Evolutionary conservation across 2,113 vertebrate species (phyloP).

Genomic region (Coracopsis vasa): DNA sequence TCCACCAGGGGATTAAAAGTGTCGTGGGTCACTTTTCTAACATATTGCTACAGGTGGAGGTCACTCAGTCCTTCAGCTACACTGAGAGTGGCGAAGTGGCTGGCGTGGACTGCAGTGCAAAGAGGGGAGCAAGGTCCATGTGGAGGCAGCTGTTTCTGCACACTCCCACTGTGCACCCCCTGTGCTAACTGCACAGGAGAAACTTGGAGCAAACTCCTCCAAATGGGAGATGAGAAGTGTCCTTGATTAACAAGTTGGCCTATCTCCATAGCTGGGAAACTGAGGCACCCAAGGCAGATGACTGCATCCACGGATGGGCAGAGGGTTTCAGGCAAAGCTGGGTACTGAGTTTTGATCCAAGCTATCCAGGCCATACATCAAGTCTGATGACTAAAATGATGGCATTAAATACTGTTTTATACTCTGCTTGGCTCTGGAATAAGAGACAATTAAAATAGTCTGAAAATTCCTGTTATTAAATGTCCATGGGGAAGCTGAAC

Average conservation of each 20-base stretch:
- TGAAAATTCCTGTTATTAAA: not conserved
- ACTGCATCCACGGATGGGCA: not conserved
- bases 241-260: not conserved
- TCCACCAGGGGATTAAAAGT: not conserved
- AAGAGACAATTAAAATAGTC: not conserved
- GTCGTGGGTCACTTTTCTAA: not conserved
- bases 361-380: not conserved
- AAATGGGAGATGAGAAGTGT: not conserved
- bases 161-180: not conserved
- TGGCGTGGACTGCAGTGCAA: not conserved
- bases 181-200: not conserved
- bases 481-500: not conserved
- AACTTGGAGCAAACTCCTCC: not conserved
- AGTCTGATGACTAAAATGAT: slow-evolving; percentile 13
- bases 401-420: not conserved
- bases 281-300: slow-evolving; percentile 7
- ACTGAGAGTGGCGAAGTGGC: not conserved
- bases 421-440: not conserved
- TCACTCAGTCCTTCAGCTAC: not conserved
- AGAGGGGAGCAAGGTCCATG: not conserved
- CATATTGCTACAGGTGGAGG: not conserved
- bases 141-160: not conserved
- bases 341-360: not conserved
- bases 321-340: not conserved
- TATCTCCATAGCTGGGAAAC: slow-evolving; percentile 9